Evolutionary conservation across 2,888 invertebrate genomes (phyloP).

Genomic region (Pammene fasciana): DNA sequence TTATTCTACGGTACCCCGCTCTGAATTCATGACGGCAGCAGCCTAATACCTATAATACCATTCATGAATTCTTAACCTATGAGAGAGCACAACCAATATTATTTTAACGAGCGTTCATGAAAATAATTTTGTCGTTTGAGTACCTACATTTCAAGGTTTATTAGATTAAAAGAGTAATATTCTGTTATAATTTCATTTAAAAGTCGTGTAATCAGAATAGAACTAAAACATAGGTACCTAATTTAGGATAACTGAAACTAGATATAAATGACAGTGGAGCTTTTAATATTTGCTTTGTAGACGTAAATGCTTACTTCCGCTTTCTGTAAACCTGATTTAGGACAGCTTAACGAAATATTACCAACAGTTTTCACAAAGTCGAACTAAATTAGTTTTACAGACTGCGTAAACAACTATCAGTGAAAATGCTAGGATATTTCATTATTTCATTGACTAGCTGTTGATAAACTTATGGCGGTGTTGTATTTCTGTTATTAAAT

Average conservation of each 20-base stretch:
- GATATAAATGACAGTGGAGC: constrained; percentile 71
- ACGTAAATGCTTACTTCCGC: constrained; percentile 63
- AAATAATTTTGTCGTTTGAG: constrained; percentile 7
- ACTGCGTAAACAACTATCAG: constrained; percentile 50
- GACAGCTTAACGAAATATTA: constrained; percentile 35
- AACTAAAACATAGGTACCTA: constrained; percentile 67
- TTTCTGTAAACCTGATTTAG: constrained; percentile 63
- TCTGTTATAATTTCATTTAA: constrained; percentile 28
- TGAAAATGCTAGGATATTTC: constrained; percentile 59
- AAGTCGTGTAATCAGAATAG: constrained; percentile 62
- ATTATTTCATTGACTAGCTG: constrained; percentile 60
- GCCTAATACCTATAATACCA: constrained; percentile 1
- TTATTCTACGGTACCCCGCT: constrained; percentile 56
- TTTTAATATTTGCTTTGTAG: constrained; percentile 74
- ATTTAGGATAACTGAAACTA: constrained; percentile 69
- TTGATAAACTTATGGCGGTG: constrained; percentile 71
- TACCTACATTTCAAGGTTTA: constrained; percentile 3
- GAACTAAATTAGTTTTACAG: constrained; percentile 61
- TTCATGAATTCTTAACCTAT: constrained; percentile 17
- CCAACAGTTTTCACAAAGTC: constrained; percentile 42
- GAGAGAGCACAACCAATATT: constrained; percentile 20
- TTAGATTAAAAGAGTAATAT: constrained; percentile 24
- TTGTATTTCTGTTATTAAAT: constrained; percentile 80
- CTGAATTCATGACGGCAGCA: constrained; percentile 23
- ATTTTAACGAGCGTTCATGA: constrained; percentile 2